phyloP scores from a whole-genome alignment of 1,140 invertebrate genomes.

The Anadara kagoshimensis region DNA sequence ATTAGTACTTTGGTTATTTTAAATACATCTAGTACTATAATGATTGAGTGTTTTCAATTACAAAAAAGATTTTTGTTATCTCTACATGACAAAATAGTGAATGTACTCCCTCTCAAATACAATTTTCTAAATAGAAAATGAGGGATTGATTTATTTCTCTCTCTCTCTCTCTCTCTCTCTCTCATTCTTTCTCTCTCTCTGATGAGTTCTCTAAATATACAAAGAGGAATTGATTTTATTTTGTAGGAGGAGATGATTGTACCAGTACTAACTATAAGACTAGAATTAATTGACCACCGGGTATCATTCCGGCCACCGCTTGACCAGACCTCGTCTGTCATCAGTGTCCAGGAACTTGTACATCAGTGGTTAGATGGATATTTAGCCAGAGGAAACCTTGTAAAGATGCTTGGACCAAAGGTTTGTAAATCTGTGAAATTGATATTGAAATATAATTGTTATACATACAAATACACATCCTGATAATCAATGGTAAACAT shows the following conservation, averaged over 20 bases:
- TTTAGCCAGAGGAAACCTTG: slow-evolving; percentile 64
- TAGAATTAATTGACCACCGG: slow-evolving; percentile 69
- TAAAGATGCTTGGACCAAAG: slow-evolving; percentile 70
- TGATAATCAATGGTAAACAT: neutral
- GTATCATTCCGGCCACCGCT: slow-evolving; percentile 69
- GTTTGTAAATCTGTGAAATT: slow-evolving; percentile 41
- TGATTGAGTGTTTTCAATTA: no score
- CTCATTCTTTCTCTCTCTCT: no score
- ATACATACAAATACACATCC: neutral
- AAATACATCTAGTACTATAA: no score
- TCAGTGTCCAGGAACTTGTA: slow-evolving; percentile 70
- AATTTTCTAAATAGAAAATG: no score
- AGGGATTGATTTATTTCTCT: no score
- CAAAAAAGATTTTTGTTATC: no score
- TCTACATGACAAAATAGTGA: no score
- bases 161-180: no score
- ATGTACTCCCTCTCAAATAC: no score
- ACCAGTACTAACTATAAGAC: slow-evolving; percentile 68
- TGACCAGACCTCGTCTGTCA: slow-evolving; percentile 66
- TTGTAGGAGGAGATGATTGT: slow-evolving; percentile 43
- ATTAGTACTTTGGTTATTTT: no score
- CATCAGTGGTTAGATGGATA: slow-evolving; percentile 68
- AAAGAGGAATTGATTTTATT: no score
- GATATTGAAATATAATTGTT: neutral
- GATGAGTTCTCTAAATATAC: no score